Conservation (phyloP, 2,113 vertebrate species). For the Sclerurus mexicanus region DNA sequence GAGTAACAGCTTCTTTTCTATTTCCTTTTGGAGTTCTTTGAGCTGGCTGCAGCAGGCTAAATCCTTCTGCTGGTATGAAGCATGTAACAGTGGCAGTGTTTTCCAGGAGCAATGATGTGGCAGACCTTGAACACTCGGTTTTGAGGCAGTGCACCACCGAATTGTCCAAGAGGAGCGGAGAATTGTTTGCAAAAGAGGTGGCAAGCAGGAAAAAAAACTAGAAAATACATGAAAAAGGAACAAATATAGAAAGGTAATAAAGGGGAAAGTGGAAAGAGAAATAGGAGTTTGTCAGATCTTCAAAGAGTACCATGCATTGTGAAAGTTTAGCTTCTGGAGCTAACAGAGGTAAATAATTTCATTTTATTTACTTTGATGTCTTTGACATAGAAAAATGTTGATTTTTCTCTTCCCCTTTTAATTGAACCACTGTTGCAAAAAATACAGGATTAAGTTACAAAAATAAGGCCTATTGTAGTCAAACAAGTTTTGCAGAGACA, state of each 20-base stretch:
- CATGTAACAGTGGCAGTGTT: neutral
- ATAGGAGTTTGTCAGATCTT: neutral
- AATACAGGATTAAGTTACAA: slow-evolving; percentile 1
- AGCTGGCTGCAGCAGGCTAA: neutral
- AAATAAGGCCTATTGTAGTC: neutral
- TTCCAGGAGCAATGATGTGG: neutral
- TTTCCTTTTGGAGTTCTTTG: neutral
- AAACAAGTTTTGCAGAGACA: slow-evolving; percentile 24
- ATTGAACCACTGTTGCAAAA: neutral
- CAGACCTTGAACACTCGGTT: neutral
- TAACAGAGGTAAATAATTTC: neutral
- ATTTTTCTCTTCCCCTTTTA: neutral
- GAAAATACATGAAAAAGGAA: neutral
- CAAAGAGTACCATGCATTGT: neutral
- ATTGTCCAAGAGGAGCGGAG: neutral
- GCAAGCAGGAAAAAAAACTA: neutral
- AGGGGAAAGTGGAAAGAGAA: neutral
- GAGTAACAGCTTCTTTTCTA: neutral
- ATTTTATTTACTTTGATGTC: slow-evolving; percentile 15
- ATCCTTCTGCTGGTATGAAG: neutral
- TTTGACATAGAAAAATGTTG: neutral
- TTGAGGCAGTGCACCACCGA: neutral
- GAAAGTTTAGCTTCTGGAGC: neutral
- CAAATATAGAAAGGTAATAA: neutral
- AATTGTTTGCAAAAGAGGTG: neutral